phyloP scores from a whole-genome alignment of 2,888 invertebrate species.

The Phalera bucephala region DNA sequence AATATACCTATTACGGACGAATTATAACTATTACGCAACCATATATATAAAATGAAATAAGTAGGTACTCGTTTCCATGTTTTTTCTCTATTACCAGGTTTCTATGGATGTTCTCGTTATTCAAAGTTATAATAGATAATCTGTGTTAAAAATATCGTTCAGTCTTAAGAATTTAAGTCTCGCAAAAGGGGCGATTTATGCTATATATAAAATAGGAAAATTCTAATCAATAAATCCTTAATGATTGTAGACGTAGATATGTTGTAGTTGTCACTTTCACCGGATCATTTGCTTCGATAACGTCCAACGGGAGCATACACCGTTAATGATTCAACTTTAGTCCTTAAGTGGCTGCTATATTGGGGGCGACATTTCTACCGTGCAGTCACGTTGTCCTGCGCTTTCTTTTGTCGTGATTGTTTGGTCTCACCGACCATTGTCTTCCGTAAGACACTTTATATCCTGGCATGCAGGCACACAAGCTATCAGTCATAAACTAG shows the following conservation, averaged over 20 bases:
- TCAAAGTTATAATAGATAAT: too few relatives aligned
- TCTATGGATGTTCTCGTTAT: too few relatives aligned
- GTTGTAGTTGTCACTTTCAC: conserved; percentile 57
- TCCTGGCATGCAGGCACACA: conserved; percentile 64
- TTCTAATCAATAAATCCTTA: too few relatives aligned
- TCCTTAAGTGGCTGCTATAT: conserved; percentile 61
- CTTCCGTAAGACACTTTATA: conserved; percentile 75
- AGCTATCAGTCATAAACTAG: conserved; percentile 65
- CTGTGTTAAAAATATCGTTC: too few relatives aligned
- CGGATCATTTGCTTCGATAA: conserved; percentile 51
- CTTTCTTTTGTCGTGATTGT: conserved; percentile 74
- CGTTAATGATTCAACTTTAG: conserved; percentile 70
- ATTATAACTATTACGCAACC: too few relatives aligned
- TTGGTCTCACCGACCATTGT: conserved; percentile 75
- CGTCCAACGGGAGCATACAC: conserved; percentile 59
- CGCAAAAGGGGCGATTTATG: too few relatives aligned
- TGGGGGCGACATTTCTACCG: conserved; percentile 71
- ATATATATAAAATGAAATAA: too few relatives aligned
- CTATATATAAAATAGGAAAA: too few relatives aligned
- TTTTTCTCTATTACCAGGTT: too few relatives aligned
- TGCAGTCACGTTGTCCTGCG: conserved; percentile 73
- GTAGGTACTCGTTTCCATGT: too few relatives aligned
- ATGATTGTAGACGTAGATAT: not conserved
- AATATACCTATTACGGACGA: too few relatives aligned
- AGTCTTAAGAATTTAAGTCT: too few relatives aligned